These are phyloP conservation scores for Zapus hudsonius DNA, from an alignment of 2,113 vertebrate genomes.

Conservation along the genomic window DNA sequence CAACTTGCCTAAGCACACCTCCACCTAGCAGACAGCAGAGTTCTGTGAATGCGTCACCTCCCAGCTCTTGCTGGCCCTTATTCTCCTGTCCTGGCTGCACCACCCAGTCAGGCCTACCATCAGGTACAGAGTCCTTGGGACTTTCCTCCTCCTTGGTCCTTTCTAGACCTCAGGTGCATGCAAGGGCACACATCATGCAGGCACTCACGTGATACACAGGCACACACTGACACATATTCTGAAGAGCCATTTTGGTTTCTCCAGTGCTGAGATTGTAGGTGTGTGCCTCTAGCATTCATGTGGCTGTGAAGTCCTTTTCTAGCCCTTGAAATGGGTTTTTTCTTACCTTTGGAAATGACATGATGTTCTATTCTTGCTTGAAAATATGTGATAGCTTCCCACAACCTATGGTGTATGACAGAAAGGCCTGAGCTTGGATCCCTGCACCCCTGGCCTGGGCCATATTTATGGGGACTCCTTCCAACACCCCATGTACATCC, in stretches of 20 bases:
- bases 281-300: accelerated
- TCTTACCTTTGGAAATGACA: background rate
- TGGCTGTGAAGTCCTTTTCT: constrained; percentile 19
- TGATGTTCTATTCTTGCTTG: background rate
- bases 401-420: background rate
- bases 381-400: background rate
- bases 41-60: background rate
- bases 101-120: accelerated
- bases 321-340: background rate
- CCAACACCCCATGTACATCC: background rate
- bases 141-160: background rate
- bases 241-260: background rate
- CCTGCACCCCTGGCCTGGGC: background rate
- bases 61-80: background rate
- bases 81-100: background rate
- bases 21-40: too few species aligned
- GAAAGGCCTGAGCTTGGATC: background rate
- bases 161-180: background rate
- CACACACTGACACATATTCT: background rate
- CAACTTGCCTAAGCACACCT: background rate
- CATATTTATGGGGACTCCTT: background rate
- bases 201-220: accelerated
- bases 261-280: too few species aligned
- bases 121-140: background rate
- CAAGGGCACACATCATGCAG: background rate